phyloP scores from a whole-genome alignment of 2,888 invertebrate genomes.

The Cheilosia vulpina region DNA sequence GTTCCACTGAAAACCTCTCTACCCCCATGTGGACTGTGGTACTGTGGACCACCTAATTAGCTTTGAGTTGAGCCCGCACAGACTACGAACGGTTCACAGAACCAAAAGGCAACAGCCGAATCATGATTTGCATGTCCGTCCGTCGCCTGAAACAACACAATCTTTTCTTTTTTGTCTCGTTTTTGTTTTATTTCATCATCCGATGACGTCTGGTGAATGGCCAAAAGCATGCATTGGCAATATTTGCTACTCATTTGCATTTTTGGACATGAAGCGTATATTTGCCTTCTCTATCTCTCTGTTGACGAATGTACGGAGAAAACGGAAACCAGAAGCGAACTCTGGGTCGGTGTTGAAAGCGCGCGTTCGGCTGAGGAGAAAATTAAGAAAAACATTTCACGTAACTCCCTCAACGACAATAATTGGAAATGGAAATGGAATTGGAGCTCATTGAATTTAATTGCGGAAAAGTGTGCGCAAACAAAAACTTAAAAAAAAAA shows the following conservation, averaged over 20 bases:
- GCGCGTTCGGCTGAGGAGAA: not conserved
- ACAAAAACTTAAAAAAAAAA: slow-evolving; percentile 22
- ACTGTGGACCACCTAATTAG: slow-evolving; percentile 43
- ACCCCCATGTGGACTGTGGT: not conserved
- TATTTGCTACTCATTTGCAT: slow-evolving; percentile 61
- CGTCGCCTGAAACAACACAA: not conserved
- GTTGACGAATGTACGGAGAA: not conserved
- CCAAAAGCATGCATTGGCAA: slow-evolving; percentile 45
- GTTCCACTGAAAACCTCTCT: not conserved
- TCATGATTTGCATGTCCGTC: slow-evolving; percentile 66
- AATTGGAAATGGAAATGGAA: not conserved
- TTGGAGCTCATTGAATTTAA: slow-evolving; percentile 48
- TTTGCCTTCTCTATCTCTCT: not conserved
- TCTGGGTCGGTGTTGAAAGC: slow-evolving; percentile 7
- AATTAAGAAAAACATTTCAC: slow-evolving; percentile 42
- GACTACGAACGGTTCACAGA: slow-evolving; percentile 13
- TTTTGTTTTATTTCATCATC: slow-evolving; percentile 19
- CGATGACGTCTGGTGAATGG: slow-evolving; percentile 57
- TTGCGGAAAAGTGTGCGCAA: slow-evolving; percentile 42
- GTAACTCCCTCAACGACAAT: slow-evolving; percentile 48
- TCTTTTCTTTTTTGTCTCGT: not conserved
- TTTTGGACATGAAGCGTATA: slow-evolving; percentile 11
- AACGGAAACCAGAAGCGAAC: slow-evolving; percentile 3
- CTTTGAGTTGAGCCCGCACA: not conserved
- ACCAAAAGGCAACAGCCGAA: slow-evolving; percentile 59